Evolutionary conservation across 1,140 invertebrate species (phyloP).

Genomic region (Bombus confusus): DNA sequence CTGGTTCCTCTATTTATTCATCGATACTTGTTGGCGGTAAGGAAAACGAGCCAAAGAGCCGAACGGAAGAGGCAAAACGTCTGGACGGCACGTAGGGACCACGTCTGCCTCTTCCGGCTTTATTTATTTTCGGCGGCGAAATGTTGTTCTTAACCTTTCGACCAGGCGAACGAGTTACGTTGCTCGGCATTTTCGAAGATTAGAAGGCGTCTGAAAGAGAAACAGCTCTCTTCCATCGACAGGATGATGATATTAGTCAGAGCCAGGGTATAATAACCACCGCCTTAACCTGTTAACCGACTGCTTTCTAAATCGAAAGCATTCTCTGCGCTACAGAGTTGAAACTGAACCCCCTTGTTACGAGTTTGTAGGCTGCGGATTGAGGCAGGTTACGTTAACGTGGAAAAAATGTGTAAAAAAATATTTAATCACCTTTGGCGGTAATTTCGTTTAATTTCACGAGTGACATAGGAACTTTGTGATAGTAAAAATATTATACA

Average conservation of each 20-base stretch:
- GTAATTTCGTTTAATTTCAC: no score
- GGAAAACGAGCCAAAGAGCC: neutral
- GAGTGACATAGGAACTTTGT: no score
- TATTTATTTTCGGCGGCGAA: constrained; percentile 57
- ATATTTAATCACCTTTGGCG: no score
- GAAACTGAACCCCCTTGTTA: neutral
- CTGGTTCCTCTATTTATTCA: constrained; percentile 2
- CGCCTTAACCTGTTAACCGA: constrained; percentile 17
- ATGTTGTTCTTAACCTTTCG: constrained; percentile 47
- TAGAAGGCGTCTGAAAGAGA: constrained; percentile 16
- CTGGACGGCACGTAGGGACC: constrained; percentile 25
- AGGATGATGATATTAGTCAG: constrained; percentile 23
- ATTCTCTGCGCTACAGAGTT: neutral
- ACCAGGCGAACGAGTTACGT: constrained; percentile 15
- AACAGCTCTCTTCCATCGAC: neutral
- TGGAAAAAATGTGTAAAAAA: neutral
- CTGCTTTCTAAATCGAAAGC: neutral
- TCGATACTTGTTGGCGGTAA: neutral
- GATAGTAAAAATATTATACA: no score
- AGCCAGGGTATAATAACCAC: constrained; percentile 50
- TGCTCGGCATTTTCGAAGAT: constrained; percentile 25
- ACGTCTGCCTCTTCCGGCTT: constrained; percentile 24
- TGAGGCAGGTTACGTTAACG: neutral
- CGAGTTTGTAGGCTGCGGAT: neutral
- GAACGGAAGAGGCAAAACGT: constrained; percentile 26